Base-by-base conservation (phyloP, 1,140 invertebrate species). In the Lutraria rhynchaena region DNA sequence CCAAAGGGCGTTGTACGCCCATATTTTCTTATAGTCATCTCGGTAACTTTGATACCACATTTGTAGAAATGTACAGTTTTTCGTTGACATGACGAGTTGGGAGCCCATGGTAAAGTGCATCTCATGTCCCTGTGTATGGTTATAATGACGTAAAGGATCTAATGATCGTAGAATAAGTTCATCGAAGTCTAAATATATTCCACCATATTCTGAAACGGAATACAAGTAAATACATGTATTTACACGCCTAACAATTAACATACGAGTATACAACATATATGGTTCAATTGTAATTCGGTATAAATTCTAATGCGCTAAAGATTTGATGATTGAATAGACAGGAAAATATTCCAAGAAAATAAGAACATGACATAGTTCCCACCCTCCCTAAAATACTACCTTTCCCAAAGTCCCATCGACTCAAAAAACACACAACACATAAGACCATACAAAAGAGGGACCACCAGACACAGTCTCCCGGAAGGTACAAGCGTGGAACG, bases 121-220 rank as follows among this genome's bases (percentile, higher is more conserved):
- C 35, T 80, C 76, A 24, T 67, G 51, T 60, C 63, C 76, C 55
- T 80, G 76, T 44, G 65, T 70, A 51, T 80, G 35, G 3, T 69
- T 9, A 60, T 69, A 80, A 5, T 35, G 17, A 19, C 76, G 51
- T 4, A 80, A 35, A 22, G 51, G 29, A 27, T 80, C 53, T 3
- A 80, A 17, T 3, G 76, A 55, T 7, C 76, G 63, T 9, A 80
- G 29, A 0, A 80, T 15, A 2, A 80, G 15, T 22, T 80, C 63
- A 33, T 80, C 76, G 70, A 60, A 80, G 27, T 80, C 76, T 24
- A 80, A 19, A 31, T 80, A 80, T n/a, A 80, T 60, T 11, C 76
- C 76, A 5, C 76, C 76, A 31, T 70, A 70, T 19, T 60, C 76
- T 80, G 65, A 31, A 70, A 78, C 27, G 3, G 44, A 44, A 61